Evolutionary conservation across 2,888 invertebrate genomes (phyloP).

Genomic region (Lasioglossum calceatum): DNA sequence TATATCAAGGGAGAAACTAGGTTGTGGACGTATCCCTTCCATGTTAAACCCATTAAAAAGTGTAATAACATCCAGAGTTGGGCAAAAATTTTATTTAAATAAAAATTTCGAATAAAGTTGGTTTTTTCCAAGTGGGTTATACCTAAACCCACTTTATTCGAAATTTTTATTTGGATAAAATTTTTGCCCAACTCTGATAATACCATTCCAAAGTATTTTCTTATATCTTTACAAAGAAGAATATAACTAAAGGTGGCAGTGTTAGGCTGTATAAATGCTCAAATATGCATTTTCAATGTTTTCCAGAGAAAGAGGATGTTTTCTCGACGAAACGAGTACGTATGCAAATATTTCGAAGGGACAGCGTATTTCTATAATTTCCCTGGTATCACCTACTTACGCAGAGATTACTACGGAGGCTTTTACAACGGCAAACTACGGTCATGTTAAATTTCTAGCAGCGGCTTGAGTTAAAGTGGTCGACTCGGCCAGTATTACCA

Average conservation of each 20-base stretch:
- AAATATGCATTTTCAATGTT: not conserved
- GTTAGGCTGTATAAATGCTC: not conserved
- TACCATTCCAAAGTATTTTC: not conserved
- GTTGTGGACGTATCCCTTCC: not conserved
- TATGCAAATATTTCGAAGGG: not conserved
- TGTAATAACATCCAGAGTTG: too few species aligned
- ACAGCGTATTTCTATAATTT: constrained; percentile 43
- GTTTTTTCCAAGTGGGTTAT: too few species aligned
- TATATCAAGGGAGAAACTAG: not conserved
- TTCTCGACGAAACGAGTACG: not conserved
- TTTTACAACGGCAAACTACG: constrained; percentile 26
- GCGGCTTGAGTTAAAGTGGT: constrained; percentile 40
- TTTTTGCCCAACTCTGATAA: too few species aligned
- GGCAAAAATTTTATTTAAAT: too few species aligned
- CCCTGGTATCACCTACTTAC: constrained; percentile 30
- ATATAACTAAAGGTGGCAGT: not conserved
- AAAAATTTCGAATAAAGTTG: too few species aligned
- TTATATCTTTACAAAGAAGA: not conserved
- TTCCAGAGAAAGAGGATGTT: not conserved
- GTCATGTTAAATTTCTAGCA: constrained; percentile 34
- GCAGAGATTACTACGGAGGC: constrained; percentile 45
- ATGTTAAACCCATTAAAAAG: not conserved
- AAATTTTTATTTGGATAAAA: too few species aligned
- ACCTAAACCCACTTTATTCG: too few species aligned
- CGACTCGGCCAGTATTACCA: constrained; percentile 48